Percentiles rank a stretch among this genome's conserved stretches.
phyloP scores from a whole-genome alignment of 2,113 vertebrate species.

The Promerops cafer region DNA sequence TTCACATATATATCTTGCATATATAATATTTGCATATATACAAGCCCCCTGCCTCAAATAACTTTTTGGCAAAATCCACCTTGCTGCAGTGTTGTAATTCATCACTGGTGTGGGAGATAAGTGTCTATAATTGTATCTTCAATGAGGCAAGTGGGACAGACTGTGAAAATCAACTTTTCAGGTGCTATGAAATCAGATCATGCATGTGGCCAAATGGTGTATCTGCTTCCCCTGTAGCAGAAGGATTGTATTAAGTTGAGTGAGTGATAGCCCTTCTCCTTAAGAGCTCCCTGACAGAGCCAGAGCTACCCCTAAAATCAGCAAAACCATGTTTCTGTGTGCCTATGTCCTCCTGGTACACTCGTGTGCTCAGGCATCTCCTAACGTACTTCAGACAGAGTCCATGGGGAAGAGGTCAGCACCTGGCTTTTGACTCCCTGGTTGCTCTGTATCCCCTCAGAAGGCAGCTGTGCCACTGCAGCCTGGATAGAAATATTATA shows the following conservation, averaged over 20 bases:
- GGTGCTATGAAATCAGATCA: not conserved
- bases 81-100: not conserved
- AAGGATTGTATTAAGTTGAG: not conserved
- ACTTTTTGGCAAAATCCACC: not conserved
- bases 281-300: not conserved
- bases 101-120: not conserved
- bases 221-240: not conserved
- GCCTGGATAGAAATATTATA: slow-evolving; percentile 34
- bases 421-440: slow-evolving; percentile 37
- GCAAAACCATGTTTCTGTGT: not conserved
- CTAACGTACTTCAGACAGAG: rapidly evolving
- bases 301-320: not conserved
- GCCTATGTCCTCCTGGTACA: rapidly evolving
- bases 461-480: not conserved
- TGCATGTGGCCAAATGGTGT: not conserved
- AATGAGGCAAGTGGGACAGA: not conserved
- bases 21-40: not conserved
- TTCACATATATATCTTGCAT: not conserved
- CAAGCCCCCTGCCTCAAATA: not conserved
- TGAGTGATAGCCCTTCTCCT: not conserved
- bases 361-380: rapidly evolving
- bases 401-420: not conserved
- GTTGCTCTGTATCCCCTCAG: not conserved
- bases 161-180: not conserved
- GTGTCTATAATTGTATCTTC: not conserved